phyloP scores from a whole-genome alignment of 2,113 vertebrate species.

The Merops nubicus region DNA sequence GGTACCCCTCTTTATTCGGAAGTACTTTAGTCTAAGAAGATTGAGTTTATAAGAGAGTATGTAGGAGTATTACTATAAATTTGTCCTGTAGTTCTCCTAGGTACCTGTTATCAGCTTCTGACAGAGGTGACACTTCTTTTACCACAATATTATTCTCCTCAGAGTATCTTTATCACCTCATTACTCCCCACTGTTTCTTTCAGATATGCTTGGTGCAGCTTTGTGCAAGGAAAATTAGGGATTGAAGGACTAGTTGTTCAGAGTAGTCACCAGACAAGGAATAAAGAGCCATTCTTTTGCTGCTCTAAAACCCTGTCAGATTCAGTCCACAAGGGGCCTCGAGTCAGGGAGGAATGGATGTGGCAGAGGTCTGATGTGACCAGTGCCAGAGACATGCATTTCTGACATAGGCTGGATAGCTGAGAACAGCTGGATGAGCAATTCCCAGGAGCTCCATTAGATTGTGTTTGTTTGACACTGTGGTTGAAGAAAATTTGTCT shows the following conservation, averaged over 20 bases:
- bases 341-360: neutral
- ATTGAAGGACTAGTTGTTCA: neutral
- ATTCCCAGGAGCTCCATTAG: neutral
- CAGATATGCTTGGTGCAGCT: neutral
- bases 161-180: neutral
- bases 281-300: neutral
- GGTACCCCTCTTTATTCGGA: neutral
- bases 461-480: neutral
- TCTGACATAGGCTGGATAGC: neutral
- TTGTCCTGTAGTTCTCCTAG: neutral
- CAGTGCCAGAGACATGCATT: neutral
- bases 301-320: neutral
- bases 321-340: neutral
- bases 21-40: neutral
- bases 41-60: neutral
- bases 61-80: neutral
- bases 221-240: neutral
- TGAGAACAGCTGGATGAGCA: neutral
- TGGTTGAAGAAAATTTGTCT: neutral
- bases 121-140: neutral
- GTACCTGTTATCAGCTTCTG: neutral
- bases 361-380: neutral
- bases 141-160: neutral
- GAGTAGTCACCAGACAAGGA: neutral
- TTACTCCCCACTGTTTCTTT: neutral